Evolutionary conservation across 2,113 vertebrate species (phyloP).

Genomic region (Rutilus rutilus): DNA sequence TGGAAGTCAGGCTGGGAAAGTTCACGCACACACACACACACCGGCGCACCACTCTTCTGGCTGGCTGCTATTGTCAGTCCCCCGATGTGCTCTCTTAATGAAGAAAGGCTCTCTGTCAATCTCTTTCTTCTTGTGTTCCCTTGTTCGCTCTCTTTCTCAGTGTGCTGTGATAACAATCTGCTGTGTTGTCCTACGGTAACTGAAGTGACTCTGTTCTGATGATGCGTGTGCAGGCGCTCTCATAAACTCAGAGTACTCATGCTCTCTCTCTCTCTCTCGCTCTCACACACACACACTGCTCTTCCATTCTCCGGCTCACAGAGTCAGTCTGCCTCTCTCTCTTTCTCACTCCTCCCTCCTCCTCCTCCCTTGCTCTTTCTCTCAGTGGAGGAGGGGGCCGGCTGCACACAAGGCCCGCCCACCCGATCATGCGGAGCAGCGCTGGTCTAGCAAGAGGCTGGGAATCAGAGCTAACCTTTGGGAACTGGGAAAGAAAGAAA

Average conservation of each 20-base stretch:
- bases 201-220: slow-evolving; percentile 65
- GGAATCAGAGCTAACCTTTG: slow-evolving; percentile 68
- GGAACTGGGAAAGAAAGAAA: slow-evolving; percentile 42
- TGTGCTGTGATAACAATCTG: slow-evolving; percentile 51
- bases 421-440: slow-evolving; percentile 38
- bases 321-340: slow-evolving; percentile 60
- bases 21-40: slow-evolving; percentile 64
- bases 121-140: slow-evolving; percentile 42
- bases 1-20: slow-evolving; percentile 61
- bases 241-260: slow-evolving; percentile 56
- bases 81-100: slow-evolving; percentile 33
- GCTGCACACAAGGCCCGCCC: slow-evolving; percentile 71
- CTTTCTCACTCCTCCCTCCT: slow-evolving; percentile 54
- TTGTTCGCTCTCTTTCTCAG: neutral
- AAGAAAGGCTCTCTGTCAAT: slow-evolving; percentile 21
- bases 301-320: slow-evolving; percentile 72
- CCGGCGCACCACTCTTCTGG: slow-evolving; percentile 39
- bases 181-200: slow-evolving; percentile 9
- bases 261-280: slow-evolving; percentile 59
- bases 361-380: slow-evolving; percentile 58
- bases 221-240: slow-evolving; percentile 63
- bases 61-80: slow-evolving; percentile 48
- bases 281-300: slow-evolving; percentile 58
- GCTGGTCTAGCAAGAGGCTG: slow-evolving; percentile 48
- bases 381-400: slow-evolving; percentile 64